Base-by-base conservation (phyloP, 2,797 vertebrate genomes). In the Lophius americanus region DNA sequence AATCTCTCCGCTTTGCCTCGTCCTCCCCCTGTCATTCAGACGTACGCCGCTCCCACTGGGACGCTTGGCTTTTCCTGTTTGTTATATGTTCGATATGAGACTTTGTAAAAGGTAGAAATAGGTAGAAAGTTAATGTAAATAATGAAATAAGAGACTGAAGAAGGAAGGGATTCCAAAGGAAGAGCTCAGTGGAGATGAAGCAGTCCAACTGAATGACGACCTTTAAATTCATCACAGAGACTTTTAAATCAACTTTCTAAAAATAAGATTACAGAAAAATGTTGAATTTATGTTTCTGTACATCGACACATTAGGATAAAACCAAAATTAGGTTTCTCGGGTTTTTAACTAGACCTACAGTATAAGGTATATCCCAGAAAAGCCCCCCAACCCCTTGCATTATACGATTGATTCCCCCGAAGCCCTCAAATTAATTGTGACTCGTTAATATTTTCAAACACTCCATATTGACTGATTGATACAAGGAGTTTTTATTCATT, bases 1-100 rank as follows among this genome's bases (percentile, higher is more conserved):
- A 44, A 44, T 73, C 70, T 68, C 53, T 54, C 57, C 69, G 79
- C 68, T 78, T 80, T 79, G 51, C 76, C 62, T 83, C 60, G 63
- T 58, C 51, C 60, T 48, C 68, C 43, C 62, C 59, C 61, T 43
- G 80, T 81, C 83, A 70, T 79, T 81, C 78, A 71, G 63, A 53
- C 64, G 84, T 73, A 65, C 72, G 72, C 51, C 41, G 36, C 60
- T 57, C 48, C 11, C 11, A 65, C 59, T 54, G 62, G 63, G 62
- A 43, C 77, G 48, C 68, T 69, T 39, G 63, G 23, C 80, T 79
- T 77, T 64, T 60, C 64, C 46, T 78, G 64, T 73, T 76, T 73
- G 46, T 73, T 64, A 61, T 58, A 44, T 75, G 82, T 88, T 87
- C 83, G 60, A 73, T 71, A 43, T 84, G 68, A 72, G 58, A 64